These are phyloP conservation scores for Lordiphosa andalusiaca DNA, from an alignment of 2,888 invertebrate genomes.

Conservation along the genomic window DNA sequence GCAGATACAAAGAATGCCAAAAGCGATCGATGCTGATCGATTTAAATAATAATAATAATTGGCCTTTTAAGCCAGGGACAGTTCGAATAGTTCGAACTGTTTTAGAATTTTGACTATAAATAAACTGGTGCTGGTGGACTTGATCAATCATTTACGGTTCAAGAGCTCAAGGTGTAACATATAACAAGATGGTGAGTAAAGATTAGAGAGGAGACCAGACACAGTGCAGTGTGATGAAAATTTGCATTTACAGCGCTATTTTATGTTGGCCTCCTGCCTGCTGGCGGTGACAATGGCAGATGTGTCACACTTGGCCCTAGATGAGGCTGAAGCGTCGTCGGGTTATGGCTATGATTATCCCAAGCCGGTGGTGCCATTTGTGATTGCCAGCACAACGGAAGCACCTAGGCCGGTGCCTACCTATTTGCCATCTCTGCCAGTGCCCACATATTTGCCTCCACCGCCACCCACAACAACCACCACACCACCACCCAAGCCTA, in stretches of 20 bases:
- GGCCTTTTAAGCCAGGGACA: slow-evolving; percentile 66
- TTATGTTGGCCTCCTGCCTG: slow-evolving; percentile 50
- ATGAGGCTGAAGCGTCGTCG: slow-evolving; percentile 31
- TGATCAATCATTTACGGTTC: slow-evolving; percentile 58
- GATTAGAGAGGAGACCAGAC: neutral
- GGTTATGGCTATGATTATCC: slow-evolving; percentile 71
- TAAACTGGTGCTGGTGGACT: slow-evolving; percentile 47
- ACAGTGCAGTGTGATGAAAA: neutral
- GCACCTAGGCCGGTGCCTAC: slow-evolving; percentile 52
- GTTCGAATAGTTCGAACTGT: slow-evolving; percentile 28
- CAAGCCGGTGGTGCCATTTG: slow-evolving; percentile 59
- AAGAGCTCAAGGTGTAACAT: slow-evolving; percentile 60
- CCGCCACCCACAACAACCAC: slow-evolving; percentile 46
- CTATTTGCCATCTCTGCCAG: slow-evolving; percentile 43
- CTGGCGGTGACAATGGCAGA: slow-evolving; percentile 57
- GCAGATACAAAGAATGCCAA: slow-evolving; percentile 43
- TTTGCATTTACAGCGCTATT: slow-evolving; percentile 46
- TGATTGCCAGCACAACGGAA: slow-evolving; percentile 44
- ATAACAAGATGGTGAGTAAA: slow-evolving; percentile 45
- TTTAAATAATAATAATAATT: slow-evolving; percentile 75
- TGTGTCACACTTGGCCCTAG: slow-evolving; percentile 65
- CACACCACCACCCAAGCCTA: slow-evolving; percentile 47
- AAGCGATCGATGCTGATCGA: slow-evolving; percentile 50
- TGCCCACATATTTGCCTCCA: slow-evolving; percentile 44
- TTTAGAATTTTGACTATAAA: slow-evolving; percentile 69